Conservation (phyloP, 2,888 invertebrate genomes). For the Reticulitermes lucifugus region DNA sequence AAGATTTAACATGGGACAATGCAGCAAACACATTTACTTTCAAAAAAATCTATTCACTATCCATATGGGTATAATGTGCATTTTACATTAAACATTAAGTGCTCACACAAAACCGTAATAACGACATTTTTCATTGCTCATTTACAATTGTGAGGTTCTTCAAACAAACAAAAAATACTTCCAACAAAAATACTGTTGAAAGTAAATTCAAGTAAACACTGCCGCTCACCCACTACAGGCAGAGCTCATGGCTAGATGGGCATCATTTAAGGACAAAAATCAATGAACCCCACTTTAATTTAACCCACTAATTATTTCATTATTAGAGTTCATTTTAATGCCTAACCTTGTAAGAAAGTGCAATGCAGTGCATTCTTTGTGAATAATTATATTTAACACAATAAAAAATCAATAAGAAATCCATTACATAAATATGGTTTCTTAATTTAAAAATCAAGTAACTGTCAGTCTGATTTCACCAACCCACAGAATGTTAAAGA, state of each 20-base stretch:
- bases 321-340: neutral
- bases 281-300: neutral
- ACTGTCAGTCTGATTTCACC: neutral
- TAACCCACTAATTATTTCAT: neutral
- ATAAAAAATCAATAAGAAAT: neutral
- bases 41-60: neutral
- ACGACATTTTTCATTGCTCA: neutral
- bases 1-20: neutral
- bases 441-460: neutral
- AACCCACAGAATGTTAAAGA: neutral
- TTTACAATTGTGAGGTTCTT: too few relatives aligned
- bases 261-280: neutral
- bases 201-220: neutral
- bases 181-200: neutral
- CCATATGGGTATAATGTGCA: constrained; percentile 4
- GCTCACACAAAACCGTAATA: neutral
- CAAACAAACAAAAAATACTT: neutral
- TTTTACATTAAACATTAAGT: neutral
- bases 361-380: neutral
- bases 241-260: neutral
- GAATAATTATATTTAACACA: neutral
- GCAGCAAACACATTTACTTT: neutral
- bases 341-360: neutral
- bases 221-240: neutral
- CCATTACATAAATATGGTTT: neutral